These are phyloP conservation scores for Atta colombica DNA, from an alignment of 1,140 invertebrate genomes.

Conservation along the genomic window DNA sequence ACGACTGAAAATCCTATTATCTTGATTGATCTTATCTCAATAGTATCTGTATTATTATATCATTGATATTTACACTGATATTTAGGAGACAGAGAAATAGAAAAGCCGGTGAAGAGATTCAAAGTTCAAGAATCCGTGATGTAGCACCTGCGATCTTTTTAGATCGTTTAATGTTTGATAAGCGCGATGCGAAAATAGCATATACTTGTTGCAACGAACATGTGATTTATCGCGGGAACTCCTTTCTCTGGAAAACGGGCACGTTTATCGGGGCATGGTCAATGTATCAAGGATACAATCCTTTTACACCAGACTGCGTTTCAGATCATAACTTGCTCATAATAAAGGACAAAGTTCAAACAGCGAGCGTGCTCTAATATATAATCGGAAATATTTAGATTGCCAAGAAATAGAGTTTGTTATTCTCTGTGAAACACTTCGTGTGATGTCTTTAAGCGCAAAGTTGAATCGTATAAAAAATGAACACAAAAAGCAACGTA, in stretches of 20 bases:
- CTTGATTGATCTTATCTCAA: conserved; percentile 44
- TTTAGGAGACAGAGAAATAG: neutral
- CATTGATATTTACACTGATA: neutral
- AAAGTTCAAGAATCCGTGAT: conserved; percentile 15
- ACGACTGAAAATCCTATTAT: neutral
- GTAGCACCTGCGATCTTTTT: conserved; percentile 1
- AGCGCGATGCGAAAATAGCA: conserved; percentile 40
- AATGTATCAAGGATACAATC: conserved; percentile 62
- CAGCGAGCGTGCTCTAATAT: neutral
- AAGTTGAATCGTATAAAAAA: neutral
- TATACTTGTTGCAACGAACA: conserved; percentile 44
- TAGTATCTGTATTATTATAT: conserved; percentile 28
- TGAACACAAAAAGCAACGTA: conserved; percentile 32
- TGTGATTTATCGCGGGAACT: conserved; percentile 47
- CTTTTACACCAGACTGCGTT: conserved; percentile 49
- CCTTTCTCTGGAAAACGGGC: conserved; percentile 61
- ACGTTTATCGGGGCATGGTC: conserved; percentile 46
- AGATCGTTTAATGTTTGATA: conserved; percentile 27
- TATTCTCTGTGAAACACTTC: conserved; percentile 10
- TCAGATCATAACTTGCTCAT: conserved; percentile 8
- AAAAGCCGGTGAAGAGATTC: neutral
- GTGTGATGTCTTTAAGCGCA: conserved; percentile 34
- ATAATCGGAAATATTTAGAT: neutral
- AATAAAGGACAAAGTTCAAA: conserved; percentile 42
- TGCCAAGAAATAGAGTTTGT: neutral